These are phyloP conservation scores for Heliconius hortense DNA, from an alignment of 2,888 invertebrate genomes.

Conservation along the genomic window DNA sequence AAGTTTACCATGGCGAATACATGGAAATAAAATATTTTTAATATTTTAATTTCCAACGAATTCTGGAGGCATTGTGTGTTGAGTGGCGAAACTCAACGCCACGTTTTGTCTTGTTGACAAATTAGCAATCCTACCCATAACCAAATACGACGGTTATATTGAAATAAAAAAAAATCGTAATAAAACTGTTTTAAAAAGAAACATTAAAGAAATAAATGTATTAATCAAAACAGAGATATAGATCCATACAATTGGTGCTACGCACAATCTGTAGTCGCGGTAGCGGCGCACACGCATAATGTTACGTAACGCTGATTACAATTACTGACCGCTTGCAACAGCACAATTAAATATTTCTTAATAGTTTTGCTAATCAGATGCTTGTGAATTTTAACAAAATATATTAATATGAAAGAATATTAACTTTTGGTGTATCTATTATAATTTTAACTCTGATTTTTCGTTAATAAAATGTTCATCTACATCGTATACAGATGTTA, in stretches of 20 bases:
- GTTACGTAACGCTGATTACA: conserved; percentile 53
- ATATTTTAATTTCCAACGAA: too few species aligned
- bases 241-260: conserved; percentile 42
- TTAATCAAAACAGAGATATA: conserved; percentile 15
- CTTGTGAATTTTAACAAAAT: neutral
- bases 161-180: too few species aligned
- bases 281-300: conserved; percentile 45
- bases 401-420: neutral
- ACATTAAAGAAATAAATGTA: neutral
- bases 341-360: conserved; percentile 52
- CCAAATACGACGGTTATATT: too few species aligned
- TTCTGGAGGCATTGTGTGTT: too few species aligned
- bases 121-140: too few species aligned
- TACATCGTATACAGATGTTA: neutral
- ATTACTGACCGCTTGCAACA: conserved; percentile 52
- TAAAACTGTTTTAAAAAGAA: neutral
- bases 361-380: conserved; percentile 34
- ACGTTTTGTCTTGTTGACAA: too few species aligned
- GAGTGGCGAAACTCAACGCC: too few species aligned
- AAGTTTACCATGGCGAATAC: too few species aligned
- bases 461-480: neutral
- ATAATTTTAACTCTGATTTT: neutral
- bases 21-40: too few species aligned
- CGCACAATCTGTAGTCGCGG: conserved; percentile 53
- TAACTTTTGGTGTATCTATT: too few species aligned